Percentiles rank a stretch among this genome's conserved stretches.
Evolutionary conservation across 1,140 invertebrate genomes (phyloP).

Genomic region (Zaprionus camerounensis): DNA sequence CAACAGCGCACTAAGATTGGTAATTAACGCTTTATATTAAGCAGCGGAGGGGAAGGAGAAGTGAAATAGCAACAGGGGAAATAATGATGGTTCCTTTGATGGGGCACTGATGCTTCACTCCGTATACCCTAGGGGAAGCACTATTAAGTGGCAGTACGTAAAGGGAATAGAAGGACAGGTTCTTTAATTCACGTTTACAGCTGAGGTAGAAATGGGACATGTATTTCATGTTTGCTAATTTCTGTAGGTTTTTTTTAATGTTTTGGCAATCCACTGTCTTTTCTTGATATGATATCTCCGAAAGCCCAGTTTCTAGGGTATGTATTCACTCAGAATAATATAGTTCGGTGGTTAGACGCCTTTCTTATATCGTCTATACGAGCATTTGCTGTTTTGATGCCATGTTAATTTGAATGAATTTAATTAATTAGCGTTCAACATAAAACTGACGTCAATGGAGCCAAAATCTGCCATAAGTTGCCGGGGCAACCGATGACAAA

Average conservation of each 20-base stretch:
- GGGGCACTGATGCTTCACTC: not conserved
- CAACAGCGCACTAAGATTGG: slow-evolving; percentile 66
- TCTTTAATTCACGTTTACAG: too few relatives aligned
- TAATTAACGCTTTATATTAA: slow-evolving; percentile 57
- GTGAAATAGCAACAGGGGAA: not conserved
- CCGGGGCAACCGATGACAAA: slow-evolving; percentile 27
- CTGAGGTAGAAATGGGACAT: not conserved
- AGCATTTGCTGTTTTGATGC: slow-evolving; percentile 39
- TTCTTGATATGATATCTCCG: too few relatives aligned
- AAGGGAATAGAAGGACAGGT: too few relatives aligned
- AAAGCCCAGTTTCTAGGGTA: not conserved
- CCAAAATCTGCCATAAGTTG: slow-evolving; percentile 32
- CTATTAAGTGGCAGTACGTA: not conserved
- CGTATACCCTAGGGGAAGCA: not conserved
- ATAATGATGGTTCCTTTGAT: slow-evolving; percentile 12
- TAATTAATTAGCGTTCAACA: slow-evolving; percentile 80
- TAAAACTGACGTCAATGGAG: slow-evolving; percentile 74
- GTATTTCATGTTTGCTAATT: too few relatives aligned
- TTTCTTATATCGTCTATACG: not conserved
- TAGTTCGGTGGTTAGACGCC: not conserved
- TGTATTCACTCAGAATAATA: not conserved
- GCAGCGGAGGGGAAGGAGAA: not conserved
- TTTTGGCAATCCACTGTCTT: too few relatives aligned
- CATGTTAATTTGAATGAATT: slow-evolving; percentile 76
- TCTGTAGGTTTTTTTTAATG: too few relatives aligned